phyloP scores from a whole-genome alignment of 2,888 invertebrate species.

The Drepanosiphum platanoidis region DNA sequence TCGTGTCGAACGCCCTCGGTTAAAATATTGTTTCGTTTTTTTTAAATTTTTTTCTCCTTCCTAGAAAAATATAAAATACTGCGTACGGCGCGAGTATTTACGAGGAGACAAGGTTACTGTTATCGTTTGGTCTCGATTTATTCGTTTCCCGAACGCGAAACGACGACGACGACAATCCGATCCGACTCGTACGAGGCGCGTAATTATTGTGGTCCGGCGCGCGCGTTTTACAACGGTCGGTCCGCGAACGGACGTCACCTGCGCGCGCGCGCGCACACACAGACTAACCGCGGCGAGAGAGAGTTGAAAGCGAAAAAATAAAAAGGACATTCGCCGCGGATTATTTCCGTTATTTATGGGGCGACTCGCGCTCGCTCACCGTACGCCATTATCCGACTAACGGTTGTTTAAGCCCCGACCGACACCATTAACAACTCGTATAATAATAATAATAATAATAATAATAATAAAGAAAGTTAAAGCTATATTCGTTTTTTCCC shows the following conservation, averaged over 20 bases:
- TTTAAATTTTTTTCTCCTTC: no score
- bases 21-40: no score
- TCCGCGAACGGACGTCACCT: neutral
- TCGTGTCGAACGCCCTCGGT: no score
- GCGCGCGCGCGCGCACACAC: neutral
- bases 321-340: conserved; percentile 24
- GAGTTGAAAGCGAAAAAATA: conserved; percentile 4
- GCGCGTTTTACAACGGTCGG: neutral
- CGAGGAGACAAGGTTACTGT: no score
- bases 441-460: conserved; percentile 43
- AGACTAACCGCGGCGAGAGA: no score
- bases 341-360: conserved; percentile 49
- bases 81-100: no score
- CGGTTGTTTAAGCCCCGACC: conserved; percentile 38
- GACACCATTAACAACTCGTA: conserved; percentile 57
- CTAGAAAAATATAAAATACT: no score
- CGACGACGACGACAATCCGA: no score
- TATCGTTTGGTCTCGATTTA: no score
- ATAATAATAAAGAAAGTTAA: conserved; percentile 51
- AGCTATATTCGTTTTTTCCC: conserved; percentile 38
- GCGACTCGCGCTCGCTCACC: neutral
- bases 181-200: no score
- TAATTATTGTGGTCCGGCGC: no score
- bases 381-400: conserved; percentile 38
- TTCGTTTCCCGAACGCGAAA: no score